A percentile compares a stretch with the other conserved stretches of the same genome.
These are phyloP conservation scores for Anableps anableps DNA, from an alignment of 2,797 vertebrate genomes.

Conservation along the genomic window DNA sequence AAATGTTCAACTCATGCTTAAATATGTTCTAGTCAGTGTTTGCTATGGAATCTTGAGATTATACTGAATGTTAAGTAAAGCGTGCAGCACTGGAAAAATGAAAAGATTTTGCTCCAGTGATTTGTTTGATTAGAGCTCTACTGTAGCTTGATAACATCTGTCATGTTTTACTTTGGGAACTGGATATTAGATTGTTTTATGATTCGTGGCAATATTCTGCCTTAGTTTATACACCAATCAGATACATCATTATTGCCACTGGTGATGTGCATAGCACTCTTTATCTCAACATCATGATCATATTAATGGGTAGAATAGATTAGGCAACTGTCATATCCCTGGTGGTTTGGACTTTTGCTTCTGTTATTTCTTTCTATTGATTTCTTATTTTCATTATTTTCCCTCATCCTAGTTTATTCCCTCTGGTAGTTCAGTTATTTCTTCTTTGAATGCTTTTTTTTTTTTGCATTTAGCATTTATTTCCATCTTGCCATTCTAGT, in stretches of 20 bases:
- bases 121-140: background rate
- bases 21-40: background rate
- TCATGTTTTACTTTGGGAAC: background rate
- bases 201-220: background rate
- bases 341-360: too few species aligned
- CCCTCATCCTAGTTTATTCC: too few species aligned
- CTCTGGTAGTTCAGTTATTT: too few species aligned
- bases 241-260: background rate
- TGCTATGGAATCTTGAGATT: background rate
- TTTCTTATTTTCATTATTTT: too few species aligned
- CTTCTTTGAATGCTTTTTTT: too few species aligned
- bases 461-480: too few species aligned
- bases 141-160: constrained; percentile 1
- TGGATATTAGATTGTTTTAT: background rate
- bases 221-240: background rate
- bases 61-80: background rate
- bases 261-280: background rate
- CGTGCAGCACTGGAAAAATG: background rate
- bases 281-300: background rate
- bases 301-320: background rate
- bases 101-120: background rate
- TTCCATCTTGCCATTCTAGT: too few species aligned
- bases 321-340: too few species aligned
- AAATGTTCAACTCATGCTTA: background rate
- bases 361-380: too few species aligned